A percentile compares a stretch with the other conserved stretches of the same genome.
These are phyloP conservation scores for Zygogramma bicolorata DNA, from an alignment of 2,888 invertebrate species.

Conservation along the genomic window DNA sequence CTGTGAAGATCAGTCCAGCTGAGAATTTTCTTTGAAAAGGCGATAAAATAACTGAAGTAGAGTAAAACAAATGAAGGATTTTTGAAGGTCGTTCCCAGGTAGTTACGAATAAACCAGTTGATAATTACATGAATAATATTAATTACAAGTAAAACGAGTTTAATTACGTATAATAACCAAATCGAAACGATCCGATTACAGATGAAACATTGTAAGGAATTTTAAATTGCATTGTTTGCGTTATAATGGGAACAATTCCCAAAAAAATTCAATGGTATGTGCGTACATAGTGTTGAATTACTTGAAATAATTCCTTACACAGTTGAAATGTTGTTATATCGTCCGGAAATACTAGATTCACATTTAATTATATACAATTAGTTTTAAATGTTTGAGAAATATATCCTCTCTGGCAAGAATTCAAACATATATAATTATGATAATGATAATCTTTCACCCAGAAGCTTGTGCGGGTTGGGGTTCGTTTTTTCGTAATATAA, in stretches of 20 bases:
- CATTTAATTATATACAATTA: background rate
- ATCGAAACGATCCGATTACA: slow-evolving; percentile 28
- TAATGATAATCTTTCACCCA: too few species aligned
- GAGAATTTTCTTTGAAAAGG: too few species aligned
- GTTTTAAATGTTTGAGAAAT: background rate
- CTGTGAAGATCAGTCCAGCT: too few species aligned
- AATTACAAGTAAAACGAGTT: slow-evolving; percentile 37
- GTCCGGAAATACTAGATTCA: background rate
- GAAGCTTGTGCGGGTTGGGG: too few species aligned
- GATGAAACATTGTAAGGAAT: background rate
- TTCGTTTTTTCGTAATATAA: too few species aligned
- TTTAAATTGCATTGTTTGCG: background rate
- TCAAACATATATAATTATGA: background rate
- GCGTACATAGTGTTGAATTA: slow-evolving; percentile 2
- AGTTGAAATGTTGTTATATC: background rate
- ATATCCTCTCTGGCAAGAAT: background rate
- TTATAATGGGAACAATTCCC: background rate
- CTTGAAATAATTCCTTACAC: background rate
- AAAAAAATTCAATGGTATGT: slow-evolving; percentile 10
- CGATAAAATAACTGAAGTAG: background rate
- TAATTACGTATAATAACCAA: slow-evolving; percentile 40
- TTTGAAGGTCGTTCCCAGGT: background rate
- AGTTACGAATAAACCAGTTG: background rate
- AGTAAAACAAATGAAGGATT: background rate
- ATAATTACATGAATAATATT: slow-evolving; percentile 42